Base-by-base conservation (phyloP, 37 sponge, comb jelly and placozoan genomes). In the Halichondria panicea region DNA sequence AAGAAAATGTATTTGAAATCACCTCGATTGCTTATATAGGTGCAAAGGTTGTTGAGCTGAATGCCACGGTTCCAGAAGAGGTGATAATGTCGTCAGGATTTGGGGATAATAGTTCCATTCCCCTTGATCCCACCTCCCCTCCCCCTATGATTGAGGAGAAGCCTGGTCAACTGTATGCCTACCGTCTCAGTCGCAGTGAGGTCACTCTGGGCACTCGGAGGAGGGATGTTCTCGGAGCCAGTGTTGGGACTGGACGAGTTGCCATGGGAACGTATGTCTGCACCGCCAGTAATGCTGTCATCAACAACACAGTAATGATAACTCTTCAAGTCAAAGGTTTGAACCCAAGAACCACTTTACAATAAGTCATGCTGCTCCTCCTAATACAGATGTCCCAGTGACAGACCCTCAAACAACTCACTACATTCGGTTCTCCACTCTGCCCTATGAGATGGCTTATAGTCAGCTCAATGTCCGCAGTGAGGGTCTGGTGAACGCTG, bases 151-250 rank as follows among this genome's bases (percentile, higher is more conserved):
- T 4, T 1, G 32, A 59, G 60, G 75, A 75, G 43, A 4, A 42
- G 15, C 32, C 45, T 62, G 75, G 75, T 1, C 75, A 75, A 46
- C 31, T 75, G 63, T 75, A 75, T 60, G 62, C 75, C 28, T 75
- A 75, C 34, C 40, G 75, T 45, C 40, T 56, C 45, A 75, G 61
- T 41, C 12, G 43, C 30, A 75, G 59, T 43, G 46, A 37, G 2
- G 63, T 44, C 8, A 46, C 61, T 25, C 62, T 75, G 1, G 62
- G 63, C n/a, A 60, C 62, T 11, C 19, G 75, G 30, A 24, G 31
- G 12, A 27, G 30, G 19, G 31, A 27, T 5, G 41, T 41, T 18
- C 22, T 59, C 39, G 67, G 36, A 33, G 61, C 70, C 7, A 30
- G 63, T 44, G 46, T 79, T 44, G 79, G 79, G 19, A 38, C 58